Percentiles rank a stretch among this genome's conserved stretches.
Conservation (phyloP, 64 coral and sea anemone species). For the Trachythela sp. region DNA sequence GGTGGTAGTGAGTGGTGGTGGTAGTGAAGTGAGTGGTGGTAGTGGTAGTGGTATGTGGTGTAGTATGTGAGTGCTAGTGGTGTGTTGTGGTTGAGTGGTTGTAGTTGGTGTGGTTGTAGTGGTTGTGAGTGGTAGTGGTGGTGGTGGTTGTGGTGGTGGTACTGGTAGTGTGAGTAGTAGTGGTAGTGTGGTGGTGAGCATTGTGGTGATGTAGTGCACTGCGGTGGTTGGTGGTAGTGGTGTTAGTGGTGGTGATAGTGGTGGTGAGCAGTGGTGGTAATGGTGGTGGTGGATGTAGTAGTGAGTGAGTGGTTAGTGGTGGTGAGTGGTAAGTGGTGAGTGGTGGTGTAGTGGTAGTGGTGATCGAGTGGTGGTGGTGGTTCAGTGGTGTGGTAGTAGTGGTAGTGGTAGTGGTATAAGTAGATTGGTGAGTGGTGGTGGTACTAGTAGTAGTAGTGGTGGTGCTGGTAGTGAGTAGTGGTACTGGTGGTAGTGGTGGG, state of each 20-base stretch:
- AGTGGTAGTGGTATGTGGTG: not conserved
- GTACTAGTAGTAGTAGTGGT: not conserved
- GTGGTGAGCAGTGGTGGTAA: not conserved
- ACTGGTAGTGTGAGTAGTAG: not conserved
- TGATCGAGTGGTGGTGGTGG: no score
- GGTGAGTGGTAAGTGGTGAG: not conserved
- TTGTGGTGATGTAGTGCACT: no score
- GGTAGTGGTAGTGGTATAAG: not conserved
- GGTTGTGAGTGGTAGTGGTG: not conserved
- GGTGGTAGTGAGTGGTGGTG: not conserved
- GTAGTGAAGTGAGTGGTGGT: not conserved
- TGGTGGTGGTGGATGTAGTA: not conserved
- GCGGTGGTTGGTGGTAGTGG: no score
- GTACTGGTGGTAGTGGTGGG: not conserved
- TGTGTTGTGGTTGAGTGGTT: not conserved
- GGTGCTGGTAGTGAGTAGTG: not conserved
- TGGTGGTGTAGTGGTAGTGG: not conserved
- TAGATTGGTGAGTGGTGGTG: not conserved
- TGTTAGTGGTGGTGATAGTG: no score
- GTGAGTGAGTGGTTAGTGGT: no score
- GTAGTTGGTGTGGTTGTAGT: slow-evolving; percentile 8
- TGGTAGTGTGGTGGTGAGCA: no score
- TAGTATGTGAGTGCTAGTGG: not conserved
- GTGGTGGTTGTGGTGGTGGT: not conserved
- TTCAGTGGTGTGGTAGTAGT: no score